Base-by-base conservation (phyloP, 1,140 invertebrate genomes). In the Mylabris phalerata region DNA sequence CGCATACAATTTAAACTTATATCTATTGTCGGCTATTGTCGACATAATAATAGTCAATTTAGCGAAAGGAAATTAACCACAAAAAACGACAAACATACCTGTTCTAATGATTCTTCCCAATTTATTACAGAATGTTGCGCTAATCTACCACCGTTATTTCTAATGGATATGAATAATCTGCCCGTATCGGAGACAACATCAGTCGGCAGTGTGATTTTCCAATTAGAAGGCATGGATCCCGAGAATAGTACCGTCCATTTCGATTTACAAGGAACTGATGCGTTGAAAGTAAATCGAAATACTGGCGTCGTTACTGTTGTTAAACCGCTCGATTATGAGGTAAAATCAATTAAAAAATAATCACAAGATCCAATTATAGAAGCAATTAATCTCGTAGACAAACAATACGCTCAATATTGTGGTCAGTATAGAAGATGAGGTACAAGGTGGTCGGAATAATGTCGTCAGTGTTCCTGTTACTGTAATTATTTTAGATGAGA, bases 401-500 rank as follows among this genome's bases (percentile, higher is more conserved):
- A 84, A 87, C 61, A 85, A 89, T 60, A 87, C 86, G 2, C 78
- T 92, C 62, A 80, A 84, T 62, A 85, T 93, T 68, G 77, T 82
- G 51, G 87, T 92, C 13, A 89, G 84, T 5, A 77, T 92, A 47
- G 85, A 90, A 74, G 90, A 92, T 69, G 82, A 86, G 62, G 88
- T 91, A 4, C 68, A 73, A 65, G 66, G 67, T 48, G 79, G 78
- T 3, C 80, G 82, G 9, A 86, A 88, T 62, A 92, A 91, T 75
- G 75, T 92, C 55, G 85, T 92, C 4, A 77, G 82, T 58, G 84
- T 91, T 19, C 84, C 88, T 4, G 84, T 91, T 13, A 87, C 85
- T 45, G 85, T 93, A 43, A 91, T 93, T 24, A 84, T 95, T 39
- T 73, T 89, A 3, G 92, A 95, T 70, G 87, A 90, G 65, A 95